These are phyloP conservation scores for Bos indicus DNA, from an alignment of 2,113 vertebrate species.

Conservation along the genomic window DNA sequence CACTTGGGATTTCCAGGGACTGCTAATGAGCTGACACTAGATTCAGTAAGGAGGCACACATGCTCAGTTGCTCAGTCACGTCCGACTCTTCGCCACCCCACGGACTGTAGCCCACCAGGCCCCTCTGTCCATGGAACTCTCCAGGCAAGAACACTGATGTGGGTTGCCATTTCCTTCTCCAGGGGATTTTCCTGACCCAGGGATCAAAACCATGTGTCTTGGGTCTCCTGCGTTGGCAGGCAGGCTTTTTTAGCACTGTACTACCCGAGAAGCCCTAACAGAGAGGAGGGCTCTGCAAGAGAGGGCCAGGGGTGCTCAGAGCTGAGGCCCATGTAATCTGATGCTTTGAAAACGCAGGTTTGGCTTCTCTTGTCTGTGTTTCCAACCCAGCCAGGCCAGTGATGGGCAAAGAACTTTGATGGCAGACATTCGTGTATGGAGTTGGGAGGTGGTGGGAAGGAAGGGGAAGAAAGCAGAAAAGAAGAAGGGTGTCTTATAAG, in stretches of 20 bases:
- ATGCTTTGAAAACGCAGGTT: neutral
- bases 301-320: neutral
- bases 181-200: neutral
- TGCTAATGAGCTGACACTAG: neutral
- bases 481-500: neutral
- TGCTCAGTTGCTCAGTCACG: neutral
- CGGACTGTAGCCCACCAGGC: neutral
- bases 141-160: neutral
- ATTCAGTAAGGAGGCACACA: no score
- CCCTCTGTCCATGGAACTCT: neutral
- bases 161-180: neutral
- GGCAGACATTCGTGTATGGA: neutral
- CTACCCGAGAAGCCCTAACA: neutral
- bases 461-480: neutral
- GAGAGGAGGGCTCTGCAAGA: neutral
- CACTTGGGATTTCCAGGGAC: neutral
- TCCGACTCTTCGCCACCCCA: neutral
- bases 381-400: neutral
- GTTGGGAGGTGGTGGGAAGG: no score
- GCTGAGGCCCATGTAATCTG: accelerated
- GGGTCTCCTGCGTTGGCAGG: neutral
- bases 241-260: neutral
- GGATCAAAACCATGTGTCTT: neutral
- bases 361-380: neutral
- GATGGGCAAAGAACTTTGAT: neutral